Evolutionary conservation across 2,797 vertebrate genomes (phyloP).

Genomic region (Trachurus trachurus): DNA sequence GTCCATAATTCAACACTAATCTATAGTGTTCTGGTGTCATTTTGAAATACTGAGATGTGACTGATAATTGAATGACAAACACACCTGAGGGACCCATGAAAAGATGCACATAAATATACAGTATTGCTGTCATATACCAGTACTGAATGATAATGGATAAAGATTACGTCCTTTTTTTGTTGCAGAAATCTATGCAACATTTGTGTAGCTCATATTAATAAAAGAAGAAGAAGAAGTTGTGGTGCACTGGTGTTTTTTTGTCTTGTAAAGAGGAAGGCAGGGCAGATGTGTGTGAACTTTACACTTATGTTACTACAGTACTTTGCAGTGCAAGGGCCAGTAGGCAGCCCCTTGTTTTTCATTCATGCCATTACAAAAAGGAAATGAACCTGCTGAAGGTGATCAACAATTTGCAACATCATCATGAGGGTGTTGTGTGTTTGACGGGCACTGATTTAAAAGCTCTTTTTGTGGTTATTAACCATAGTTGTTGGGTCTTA

Average conservation of each 20-base stretch:
- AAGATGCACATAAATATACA: background rate
- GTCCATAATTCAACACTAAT: background rate
- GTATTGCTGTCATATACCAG: background rate
- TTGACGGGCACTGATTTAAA: background rate
- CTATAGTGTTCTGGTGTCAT: background rate
- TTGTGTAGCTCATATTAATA: background rate
- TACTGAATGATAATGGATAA: background rate
- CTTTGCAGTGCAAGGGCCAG: background rate
- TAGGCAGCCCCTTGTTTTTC: background rate
- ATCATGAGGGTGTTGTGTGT: background rate
- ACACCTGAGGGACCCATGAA: no score
- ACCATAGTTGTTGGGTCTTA: no score
- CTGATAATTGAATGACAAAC: background rate
- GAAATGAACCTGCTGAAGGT: background rate
- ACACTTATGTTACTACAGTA: background rate
- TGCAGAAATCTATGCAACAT: no score
- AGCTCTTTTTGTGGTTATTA: background rate
- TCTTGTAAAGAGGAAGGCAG: background rate
- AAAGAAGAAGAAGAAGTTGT: background rate
- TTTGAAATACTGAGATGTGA: background rate
- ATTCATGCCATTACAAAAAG: background rate
- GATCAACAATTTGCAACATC: background rate
- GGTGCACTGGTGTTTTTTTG: background rate
- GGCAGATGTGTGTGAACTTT: conserved; percentile 4
- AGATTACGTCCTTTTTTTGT: background rate